phyloP scores from a whole-genome alignment of 2,113 vertebrate species.

The Labeo rohita region DNA sequence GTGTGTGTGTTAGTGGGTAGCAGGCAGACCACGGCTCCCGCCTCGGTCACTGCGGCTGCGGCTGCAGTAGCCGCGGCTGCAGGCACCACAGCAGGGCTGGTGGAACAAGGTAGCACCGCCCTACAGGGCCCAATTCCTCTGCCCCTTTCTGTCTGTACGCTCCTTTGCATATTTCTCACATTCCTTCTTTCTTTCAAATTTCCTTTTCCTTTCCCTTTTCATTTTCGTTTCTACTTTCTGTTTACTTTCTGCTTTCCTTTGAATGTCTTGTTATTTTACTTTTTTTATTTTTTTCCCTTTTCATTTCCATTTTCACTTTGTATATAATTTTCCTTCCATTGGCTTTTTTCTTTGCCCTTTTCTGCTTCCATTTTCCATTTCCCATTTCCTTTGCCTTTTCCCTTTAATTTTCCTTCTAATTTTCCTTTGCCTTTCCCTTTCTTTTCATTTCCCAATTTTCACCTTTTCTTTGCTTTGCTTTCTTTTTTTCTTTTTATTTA shows the following conservation, averaged over 20 bases:
- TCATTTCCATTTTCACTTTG: background rate
- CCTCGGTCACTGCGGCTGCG: conserved; percentile 85
- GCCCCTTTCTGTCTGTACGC: conserved; percentile 47
- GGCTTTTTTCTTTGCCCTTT: conserved; percentile 39
- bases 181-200: background rate
- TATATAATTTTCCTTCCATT: conserved; percentile 35
- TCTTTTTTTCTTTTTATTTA: background rate
- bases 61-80: conserved; percentile 80
- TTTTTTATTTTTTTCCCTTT: background rate
- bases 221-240: background rate
- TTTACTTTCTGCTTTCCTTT: background rate
- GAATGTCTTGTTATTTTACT: conserved; percentile 10
- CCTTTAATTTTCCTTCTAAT: background rate
- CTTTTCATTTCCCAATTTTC: background rate
- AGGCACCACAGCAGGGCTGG: conserved; percentile 86
- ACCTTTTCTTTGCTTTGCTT: background rate
- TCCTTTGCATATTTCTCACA: background rate
- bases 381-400: conserved; percentile 47
- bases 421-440: conserved; percentile 33
- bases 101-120: conserved; percentile 96
- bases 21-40: conserved; percentile 93
- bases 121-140: conserved; percentile 66
- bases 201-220: too few species aligned
- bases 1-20: conserved; percentile 85
- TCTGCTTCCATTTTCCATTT: background rate